Evolutionary conservation across 64 coral and sea anemone genomes (phyloP).

Genomic region (Pocillopora verrucosa): DNA sequence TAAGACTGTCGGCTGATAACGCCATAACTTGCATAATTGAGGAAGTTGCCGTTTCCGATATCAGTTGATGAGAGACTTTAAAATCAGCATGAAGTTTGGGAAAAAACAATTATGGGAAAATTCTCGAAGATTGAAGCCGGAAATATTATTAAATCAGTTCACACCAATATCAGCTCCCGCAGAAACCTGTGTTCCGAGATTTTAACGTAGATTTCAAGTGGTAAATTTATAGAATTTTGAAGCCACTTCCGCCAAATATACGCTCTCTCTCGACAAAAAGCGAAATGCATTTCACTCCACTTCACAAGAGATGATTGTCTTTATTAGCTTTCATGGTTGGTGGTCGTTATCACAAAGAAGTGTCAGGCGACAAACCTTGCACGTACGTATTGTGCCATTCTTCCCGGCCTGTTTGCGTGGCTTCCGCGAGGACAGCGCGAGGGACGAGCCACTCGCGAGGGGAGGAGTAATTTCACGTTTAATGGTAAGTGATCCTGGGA

Average conservation of each 20-base stretch:
- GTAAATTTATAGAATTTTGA: background rate
- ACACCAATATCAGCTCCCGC: background rate
- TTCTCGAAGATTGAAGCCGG: background rate
- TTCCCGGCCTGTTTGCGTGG: background rate
- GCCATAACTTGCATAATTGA: conserved; percentile 12
- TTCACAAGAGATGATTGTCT: background rate
- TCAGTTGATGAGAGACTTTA: conserved; percentile 21
- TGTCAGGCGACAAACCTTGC: background rate
- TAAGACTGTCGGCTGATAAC: background rate
- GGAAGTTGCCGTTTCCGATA: conserved; percentile 16
- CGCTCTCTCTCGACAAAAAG: background rate
- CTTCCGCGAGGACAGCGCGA: too few species aligned
- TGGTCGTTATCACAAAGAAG: background rate
- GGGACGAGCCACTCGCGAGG: too few species aligned
- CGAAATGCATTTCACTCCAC: background rate
- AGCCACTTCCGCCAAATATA: background rate
- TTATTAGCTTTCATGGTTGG: background rate
- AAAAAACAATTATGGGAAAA: background rate
- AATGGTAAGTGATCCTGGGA: too few species aligned
- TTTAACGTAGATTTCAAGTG: background rate
- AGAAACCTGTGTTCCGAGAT: background rate
- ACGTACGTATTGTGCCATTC: background rate
- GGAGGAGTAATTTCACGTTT: too few species aligned
- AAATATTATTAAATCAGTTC: background rate
- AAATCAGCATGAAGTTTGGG: conserved; percentile 23